Percentiles rank a stretch among this genome's conserved stretches.
Conservation (phyloP, 1,140 invertebrate genomes). For the Neodiprion pinetum region DNA sequence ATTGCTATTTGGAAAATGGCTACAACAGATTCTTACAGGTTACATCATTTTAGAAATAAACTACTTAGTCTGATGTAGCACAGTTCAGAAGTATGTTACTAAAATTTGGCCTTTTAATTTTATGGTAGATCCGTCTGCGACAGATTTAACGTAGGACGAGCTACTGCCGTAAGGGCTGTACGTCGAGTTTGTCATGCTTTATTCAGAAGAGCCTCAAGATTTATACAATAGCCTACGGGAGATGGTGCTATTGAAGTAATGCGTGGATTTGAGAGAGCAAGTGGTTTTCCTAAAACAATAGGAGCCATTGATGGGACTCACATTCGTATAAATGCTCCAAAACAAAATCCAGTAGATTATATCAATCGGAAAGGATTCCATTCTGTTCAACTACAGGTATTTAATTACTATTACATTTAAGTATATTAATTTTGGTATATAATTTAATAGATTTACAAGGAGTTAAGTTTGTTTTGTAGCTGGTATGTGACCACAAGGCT, state of each 20-base stretch:
- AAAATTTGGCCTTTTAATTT: no score
- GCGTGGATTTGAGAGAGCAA: slow-evolving; percentile 26
- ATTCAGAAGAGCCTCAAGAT: slow-evolving; percentile 23
- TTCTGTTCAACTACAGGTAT: slow-evolving; percentile 19
- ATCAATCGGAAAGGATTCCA: slow-evolving; percentile 22
- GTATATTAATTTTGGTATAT: background rate
- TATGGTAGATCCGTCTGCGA: slow-evolving; percentile 28
- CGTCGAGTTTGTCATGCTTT: slow-evolving; percentile 25
- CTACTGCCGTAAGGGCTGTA: slow-evolving; percentile 24
- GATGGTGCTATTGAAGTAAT: slow-evolving; percentile 23
- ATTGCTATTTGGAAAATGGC: no score
- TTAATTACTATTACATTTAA: background rate
- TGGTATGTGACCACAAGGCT: slow-evolving; percentile 13
- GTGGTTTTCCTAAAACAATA: slow-evolving; percentile 31
- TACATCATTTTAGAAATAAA: background rate
- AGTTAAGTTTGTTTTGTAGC: background rate
- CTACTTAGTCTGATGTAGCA: no score
- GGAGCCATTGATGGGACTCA: slow-evolving; percentile 36
- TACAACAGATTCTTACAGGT: no score
- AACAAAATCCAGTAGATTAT: slow-evolving; percentile 28
- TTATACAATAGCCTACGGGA: slow-evolving; percentile 31
- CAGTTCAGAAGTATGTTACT: no score
- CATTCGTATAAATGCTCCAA: slow-evolving; percentile 32
- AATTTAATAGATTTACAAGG: background rate
- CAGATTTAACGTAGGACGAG: slow-evolving; percentile 32